Percentiles rank a stretch among this genome's conserved stretches.
These are phyloP conservation scores for Falcunculus frontatus DNA, from an alignment of 2,113 vertebrate genomes.

Conservation along the genomic window DNA sequence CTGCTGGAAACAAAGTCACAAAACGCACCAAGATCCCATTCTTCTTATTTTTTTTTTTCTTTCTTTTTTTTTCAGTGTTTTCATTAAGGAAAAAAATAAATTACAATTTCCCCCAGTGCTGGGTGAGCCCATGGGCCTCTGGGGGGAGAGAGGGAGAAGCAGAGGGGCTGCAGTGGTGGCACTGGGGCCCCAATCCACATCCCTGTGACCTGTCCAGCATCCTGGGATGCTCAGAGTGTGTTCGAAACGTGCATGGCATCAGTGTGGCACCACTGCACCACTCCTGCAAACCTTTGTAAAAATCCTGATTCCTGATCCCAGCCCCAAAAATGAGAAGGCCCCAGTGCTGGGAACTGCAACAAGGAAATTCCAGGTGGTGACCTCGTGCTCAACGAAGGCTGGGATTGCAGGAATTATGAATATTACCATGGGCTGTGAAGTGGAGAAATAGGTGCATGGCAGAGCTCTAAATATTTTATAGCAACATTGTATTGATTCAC, in stretches of 20 bases:
- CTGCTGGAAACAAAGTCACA: background rate
- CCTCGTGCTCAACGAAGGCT: fast-evolving
- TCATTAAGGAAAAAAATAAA: background rate
- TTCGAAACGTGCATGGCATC: fast-evolving
- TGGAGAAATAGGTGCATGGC: fast-evolving
- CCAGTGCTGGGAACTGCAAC: fast-evolving
- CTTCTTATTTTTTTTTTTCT: fast-evolving
- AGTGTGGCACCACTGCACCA: fast-evolving
- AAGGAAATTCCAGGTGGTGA: fast-evolving
- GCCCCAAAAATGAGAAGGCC: fast-evolving
- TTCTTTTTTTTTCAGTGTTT: fast-evolving
- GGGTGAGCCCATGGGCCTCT: fast-evolving
- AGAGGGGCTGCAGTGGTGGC: background rate
- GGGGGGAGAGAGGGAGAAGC: background rate
- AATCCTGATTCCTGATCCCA: background rate
- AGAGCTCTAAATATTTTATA: background rate
- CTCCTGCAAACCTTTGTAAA: background rate
- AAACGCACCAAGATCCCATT: fast-evolving
- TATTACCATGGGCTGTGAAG: background rate
- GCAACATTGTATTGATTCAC: background rate
- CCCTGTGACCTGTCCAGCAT: fast-evolving
- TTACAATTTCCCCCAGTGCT: fast-evolving
- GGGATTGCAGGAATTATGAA: background rate
- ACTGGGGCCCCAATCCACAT: fast-evolving
- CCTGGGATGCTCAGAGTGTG: fast-evolving